Evolutionary conservation across 1,140 invertebrate species (phyloP).

Genomic region (Neelides sp.): DNA sequence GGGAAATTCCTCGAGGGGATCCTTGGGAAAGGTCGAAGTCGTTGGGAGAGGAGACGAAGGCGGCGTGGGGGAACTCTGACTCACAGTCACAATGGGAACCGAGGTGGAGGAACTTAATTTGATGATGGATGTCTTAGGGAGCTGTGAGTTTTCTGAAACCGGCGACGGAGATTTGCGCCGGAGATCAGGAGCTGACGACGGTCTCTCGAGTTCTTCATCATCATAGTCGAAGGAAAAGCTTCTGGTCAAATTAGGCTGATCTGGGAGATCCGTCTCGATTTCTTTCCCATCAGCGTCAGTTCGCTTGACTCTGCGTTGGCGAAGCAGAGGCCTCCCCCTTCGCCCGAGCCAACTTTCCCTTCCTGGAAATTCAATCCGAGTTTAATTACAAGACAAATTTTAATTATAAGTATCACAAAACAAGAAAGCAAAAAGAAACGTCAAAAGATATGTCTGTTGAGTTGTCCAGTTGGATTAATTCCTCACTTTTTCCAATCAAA

Average conservation of each 20-base stretch:
- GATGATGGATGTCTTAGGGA: constrained; percentile 1
- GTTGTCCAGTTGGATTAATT: too few relatives aligned
- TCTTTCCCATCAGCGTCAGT: constrained; percentile 28
- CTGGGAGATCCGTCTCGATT: constrained; percentile 38
- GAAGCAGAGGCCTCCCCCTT: constrained; percentile 44
- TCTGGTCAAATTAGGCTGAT: constrained; percentile 34
- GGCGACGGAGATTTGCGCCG: constrained; percentile 2
- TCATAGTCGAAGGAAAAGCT: not conserved
- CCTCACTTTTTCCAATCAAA: too few relatives aligned
- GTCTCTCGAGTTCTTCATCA: too few relatives aligned
- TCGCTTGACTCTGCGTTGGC: constrained; percentile 53
- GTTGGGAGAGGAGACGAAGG: constrained; percentile 19
- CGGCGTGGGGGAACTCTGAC: constrained; percentile 28
- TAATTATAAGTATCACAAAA: not conserved
- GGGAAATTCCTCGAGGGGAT: constrained; percentile 1
- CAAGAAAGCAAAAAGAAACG: not conserved
- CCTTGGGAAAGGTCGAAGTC: constrained; percentile 26
- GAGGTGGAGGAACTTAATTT: constrained; percentile 4
- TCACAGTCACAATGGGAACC: constrained; percentile 31
- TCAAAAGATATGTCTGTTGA: not conserved
- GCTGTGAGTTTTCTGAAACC: not conserved
- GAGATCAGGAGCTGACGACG: too few relatives aligned
- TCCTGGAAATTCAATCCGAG: not conserved
- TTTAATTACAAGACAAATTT: not conserved
- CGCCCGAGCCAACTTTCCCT: constrained; percentile 3